Percentiles rank a stretch among this genome's conserved stretches.
These are phyloP conservation scores for sheep (Ovis aries) DNA, from an alignment of 2,113 vertebrate genomes.

Conservation along the genomic window ARS-UI_Ramb_v3.0 NC_056076.1:57557001-57557500, in stretches of 20 bases:
- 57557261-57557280: background rate
- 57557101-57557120: background rate
- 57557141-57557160: background rate
- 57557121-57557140: background rate
- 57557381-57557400: background rate
- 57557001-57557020: background rate
- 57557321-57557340: background rate
- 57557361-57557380: background rate
- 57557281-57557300: background rate
- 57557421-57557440: background rate
- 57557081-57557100: background rate
- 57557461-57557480: background rate
- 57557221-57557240: background rate
- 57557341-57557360: background rate
- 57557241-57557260: background rate
- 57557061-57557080: background rate
- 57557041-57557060: background rate
- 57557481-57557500: background rate
- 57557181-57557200: background rate
- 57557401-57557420: background rate
- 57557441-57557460: background rate
- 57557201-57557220: background rate
- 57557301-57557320: background rate
- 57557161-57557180: conserved; percentile 31
- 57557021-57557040: conserved; percentile 28